These are phyloP conservation scores for Hecatera dysodea DNA, from an alignment of 2,888 invertebrate species.

Conservation along the genomic window DNA sequence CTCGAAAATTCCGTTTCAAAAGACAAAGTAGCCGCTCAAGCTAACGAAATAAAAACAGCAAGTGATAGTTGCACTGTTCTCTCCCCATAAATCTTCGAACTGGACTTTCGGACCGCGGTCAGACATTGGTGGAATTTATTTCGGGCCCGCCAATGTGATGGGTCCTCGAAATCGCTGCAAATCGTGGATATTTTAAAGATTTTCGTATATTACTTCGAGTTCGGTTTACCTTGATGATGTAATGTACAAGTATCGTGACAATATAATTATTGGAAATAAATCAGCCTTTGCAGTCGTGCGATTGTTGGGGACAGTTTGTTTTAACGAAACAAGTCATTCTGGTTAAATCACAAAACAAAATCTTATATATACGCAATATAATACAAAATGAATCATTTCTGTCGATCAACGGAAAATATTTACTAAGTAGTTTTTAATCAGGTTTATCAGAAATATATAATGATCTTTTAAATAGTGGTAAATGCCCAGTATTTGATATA, in stretches of 20 bases:
- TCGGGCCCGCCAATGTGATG: constrained; percentile 71
- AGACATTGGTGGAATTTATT: constrained; percentile 88
- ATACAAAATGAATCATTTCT: neutral
- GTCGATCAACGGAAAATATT: too few species aligned
- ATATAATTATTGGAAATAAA: constrained; percentile 60
- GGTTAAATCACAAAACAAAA: neutral
- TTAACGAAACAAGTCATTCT: constrained; percentile 10
- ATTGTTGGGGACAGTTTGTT: constrained; percentile 7
- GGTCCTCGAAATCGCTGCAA: constrained; percentile 61
- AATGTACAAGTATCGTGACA: constrained; percentile 52
- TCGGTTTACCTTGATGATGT: constrained; percentile 52
- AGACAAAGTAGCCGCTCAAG: constrained; percentile 81
- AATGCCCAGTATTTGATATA: constrained; percentile 10
- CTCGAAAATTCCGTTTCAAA: constrained; percentile 75
- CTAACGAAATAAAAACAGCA: constrained; percentile 81
- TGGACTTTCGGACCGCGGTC: constrained; percentile 71
- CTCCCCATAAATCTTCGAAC: constrained; percentile 87
- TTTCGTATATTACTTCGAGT: constrained; percentile 37
- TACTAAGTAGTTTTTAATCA: too few species aligned
- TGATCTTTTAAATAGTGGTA: neutral
- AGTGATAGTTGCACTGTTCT: constrained; percentile 85
- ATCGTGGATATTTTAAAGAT: constrained; percentile 61
- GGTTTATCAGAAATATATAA: neutral
- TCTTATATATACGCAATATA: neutral
- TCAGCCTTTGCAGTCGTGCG: constrained; percentile 32